Base-by-base conservation (phyloP, 2,888 invertebrate genomes). In the Yponomeuta cagnagella region DNA sequence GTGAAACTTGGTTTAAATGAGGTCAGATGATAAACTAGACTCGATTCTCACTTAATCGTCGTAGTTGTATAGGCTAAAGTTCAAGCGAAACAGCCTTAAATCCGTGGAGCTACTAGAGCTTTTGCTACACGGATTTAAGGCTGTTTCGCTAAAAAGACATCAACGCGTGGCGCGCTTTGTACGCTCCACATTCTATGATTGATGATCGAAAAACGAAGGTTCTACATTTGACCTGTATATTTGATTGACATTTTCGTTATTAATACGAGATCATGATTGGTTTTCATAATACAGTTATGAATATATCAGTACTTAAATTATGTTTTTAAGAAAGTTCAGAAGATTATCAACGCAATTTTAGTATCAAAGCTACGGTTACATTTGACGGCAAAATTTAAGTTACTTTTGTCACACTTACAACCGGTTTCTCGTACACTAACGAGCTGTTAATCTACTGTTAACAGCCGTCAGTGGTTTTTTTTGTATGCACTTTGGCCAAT, bases 121-220 rank as follows among this genome's bases (percentile, higher is more conserved):
- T 23, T 23, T 23, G 23, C 23, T 23, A 0, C 23, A 23, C 23
- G 23, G 23, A 23, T 23, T 23, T 23, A 23, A 23, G 23, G 23
- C 23, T 0, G 23, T 23, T 23, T 23, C 23, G 23, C 71, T 70
- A 73, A 71, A 78, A 82, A 84, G 85, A 85, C 80, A 78, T 85
- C 81, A 78, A 86, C 86, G 86, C 80, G 81, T 74, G n/a, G 31
- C 63, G 1, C 10, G 43, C 43, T 43, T 43, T 8, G 43, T 43
- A 8, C 52, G 52, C 52, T 58, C 15, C 52, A 58, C 52, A 15
- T 58, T 58, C 5, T 58, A 15, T 58, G 52, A 58, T 58, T 58
- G 52, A 58, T 58, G 52, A 58, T 12, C 12, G 12, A 12, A 58
- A 58, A 58, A 58, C 15, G 52, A 15, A 58, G 52, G 12, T 58